Conservation (phyloP, 2,888 invertebrate species). For the Clunio marinus region DNA sequence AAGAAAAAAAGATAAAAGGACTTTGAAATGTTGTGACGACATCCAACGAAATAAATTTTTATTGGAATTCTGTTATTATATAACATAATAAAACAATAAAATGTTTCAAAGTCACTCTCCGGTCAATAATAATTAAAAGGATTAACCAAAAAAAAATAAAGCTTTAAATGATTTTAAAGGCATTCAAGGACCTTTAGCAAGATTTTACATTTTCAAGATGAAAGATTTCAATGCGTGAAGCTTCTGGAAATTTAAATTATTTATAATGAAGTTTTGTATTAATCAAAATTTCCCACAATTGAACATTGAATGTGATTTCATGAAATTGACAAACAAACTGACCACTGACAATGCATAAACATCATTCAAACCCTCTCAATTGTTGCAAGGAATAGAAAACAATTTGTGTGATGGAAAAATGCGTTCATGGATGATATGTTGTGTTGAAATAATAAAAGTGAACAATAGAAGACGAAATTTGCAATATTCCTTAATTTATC, state of each 20-base stretch:
- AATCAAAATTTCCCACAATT: too few relatives aligned
- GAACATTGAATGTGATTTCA: too few relatives aligned
- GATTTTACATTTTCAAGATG: background rate
- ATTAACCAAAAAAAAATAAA: conserved; percentile 26
- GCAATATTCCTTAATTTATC: conserved; percentile 34
- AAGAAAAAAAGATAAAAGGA: too few relatives aligned
- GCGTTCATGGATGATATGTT: background rate
- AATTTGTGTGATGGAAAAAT: conserved; percentile 21
- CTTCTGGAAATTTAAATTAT: too few relatives aligned
- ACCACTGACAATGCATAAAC: conserved; percentile 32
- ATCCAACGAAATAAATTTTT: conserved; percentile 14
- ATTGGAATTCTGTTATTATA: background rate
- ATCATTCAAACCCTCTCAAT: conserved; percentile 9
- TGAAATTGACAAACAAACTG: conserved; percentile 13
- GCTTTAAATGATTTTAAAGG: too few relatives aligned
- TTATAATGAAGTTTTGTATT: too few relatives aligned
- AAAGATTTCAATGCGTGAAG: conserved; percentile 11
- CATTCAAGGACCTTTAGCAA: conserved; percentile 12
- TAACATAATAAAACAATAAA: conserved; percentile 28
- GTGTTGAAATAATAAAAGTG: conserved; percentile 20
- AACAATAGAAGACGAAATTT: conserved; percentile 25
- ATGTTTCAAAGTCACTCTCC: background rate
- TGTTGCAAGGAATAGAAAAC: too few relatives aligned
- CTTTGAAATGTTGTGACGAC: conserved; percentile 18
- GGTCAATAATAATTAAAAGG: conserved; percentile 33